A percentile compares a stretch with the other conserved stretches of the same genome.
Conservation (phyloP, 64 coral and sea anemone species). For the Acropora yongei region DNA sequence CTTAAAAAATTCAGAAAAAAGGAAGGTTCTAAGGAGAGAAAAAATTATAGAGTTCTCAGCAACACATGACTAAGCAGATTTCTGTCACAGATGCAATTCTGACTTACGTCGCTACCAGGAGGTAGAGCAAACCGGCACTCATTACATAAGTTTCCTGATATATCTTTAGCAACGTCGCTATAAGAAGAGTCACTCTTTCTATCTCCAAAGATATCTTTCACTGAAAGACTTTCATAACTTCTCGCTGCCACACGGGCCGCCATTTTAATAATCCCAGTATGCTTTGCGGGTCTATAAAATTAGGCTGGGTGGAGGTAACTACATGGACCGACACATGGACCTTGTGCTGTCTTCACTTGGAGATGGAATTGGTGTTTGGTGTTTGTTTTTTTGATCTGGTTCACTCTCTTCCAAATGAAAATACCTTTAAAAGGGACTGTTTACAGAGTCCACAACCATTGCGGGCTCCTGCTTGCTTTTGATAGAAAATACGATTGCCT, state of each 20-base stretch:
- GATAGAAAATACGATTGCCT: neutral
- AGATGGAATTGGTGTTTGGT: too few species aligned
- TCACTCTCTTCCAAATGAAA: too few species aligned
- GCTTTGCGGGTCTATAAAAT: neutral
- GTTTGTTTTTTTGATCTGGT: too few species aligned
- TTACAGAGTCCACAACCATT: too few species aligned
- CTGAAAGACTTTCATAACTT: constrained; percentile 65
- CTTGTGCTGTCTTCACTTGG: too few species aligned
- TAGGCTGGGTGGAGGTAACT: neutral
- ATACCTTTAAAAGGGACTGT: too few species aligned
- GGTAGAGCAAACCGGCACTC: constrained; percentile 89
- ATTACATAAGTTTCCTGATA: constrained; percentile 63
- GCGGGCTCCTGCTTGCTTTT: too few species aligned
- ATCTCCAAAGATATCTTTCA: constrained; percentile 84
- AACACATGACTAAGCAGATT: constrained; percentile 46
- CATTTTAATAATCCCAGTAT: constrained; percentile 58
- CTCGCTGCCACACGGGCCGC: constrained; percentile 77
- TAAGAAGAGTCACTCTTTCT: constrained; percentile 35
- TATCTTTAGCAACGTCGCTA: constrained; percentile 63
- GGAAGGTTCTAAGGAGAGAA: neutral
- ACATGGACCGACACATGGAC: too few species aligned
- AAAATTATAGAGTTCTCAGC: neutral
- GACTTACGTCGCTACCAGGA: constrained; percentile 79
- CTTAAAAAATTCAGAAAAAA: neutral
- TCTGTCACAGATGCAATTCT: neutral